Evolutionary conservation across 2,888 invertebrate genomes (phyloP).

Genomic region (Coenonympha glycerion): DNA sequence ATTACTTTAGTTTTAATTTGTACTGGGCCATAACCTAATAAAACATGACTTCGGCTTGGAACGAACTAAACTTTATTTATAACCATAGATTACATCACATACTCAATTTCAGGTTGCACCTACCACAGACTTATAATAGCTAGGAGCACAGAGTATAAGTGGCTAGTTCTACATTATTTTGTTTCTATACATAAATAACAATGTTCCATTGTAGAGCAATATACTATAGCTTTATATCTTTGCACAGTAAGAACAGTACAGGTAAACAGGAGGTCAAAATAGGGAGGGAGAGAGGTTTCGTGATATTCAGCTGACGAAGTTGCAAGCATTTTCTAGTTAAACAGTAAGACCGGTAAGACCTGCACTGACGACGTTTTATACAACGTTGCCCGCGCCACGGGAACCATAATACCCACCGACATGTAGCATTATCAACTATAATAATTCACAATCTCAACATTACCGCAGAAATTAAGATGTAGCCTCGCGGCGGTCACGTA

Average conservation of each 20-base stretch:
- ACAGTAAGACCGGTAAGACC: background rate
- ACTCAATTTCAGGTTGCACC: too few species aligned
- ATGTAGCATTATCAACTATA: conserved; percentile 40
- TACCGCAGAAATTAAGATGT: conserved; percentile 51
- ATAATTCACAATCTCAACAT: conserved; percentile 64
- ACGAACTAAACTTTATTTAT: too few species aligned
- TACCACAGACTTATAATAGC: too few species aligned
- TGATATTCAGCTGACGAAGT: background rate
- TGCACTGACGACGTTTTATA: conserved; percentile 3
- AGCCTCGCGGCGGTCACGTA: conserved; percentile 65
- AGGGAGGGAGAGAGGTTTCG: background rate
- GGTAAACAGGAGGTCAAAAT: background rate
- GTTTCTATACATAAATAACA: too few species aligned
- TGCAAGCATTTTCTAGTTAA: background rate
- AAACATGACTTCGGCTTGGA: too few species aligned
- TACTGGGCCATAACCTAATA: too few species aligned
- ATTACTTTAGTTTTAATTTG: too few species aligned
- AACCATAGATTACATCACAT: too few species aligned
- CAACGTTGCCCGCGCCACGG: conserved; percentile 10
- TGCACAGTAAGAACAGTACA: background rate
- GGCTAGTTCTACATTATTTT: too few species aligned
- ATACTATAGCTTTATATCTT: background rate
- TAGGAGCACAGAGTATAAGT: too few species aligned
- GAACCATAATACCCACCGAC: conserved; percentile 20
- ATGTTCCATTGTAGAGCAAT: background rate